These are phyloP conservation scores for Delia radicum DNA, from an alignment of 1,140 invertebrate species.

Conservation along the genomic window DNA sequence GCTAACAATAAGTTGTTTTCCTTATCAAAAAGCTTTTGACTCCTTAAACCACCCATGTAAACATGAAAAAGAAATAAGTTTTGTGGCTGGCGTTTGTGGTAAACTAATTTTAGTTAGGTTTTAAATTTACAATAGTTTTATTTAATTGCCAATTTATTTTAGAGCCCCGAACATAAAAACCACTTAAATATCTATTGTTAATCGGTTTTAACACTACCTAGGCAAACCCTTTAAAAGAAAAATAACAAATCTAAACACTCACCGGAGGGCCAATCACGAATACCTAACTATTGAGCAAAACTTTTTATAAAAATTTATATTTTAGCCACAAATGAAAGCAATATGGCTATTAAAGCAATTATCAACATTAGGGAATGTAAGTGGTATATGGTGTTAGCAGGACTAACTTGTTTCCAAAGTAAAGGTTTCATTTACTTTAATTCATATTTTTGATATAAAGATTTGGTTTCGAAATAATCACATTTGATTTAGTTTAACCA, in stretches of 20 bases:
- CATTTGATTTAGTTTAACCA: background rate
- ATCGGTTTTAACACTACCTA: background rate
- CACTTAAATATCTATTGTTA: background rate
- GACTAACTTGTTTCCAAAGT: too few relatives aligned
- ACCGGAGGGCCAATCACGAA: too few relatives aligned
- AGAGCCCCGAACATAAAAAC: background rate
- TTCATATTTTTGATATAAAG: background rate
- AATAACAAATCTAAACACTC: too few relatives aligned
- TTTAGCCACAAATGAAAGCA: too few relatives aligned
- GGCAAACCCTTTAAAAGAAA: background rate
- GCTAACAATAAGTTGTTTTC: too few relatives aligned
- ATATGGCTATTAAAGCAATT: too few relatives aligned
- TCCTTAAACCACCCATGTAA: background rate
- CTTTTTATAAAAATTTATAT: too few relatives aligned
- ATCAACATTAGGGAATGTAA: too few relatives aligned
- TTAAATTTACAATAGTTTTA: background rate
- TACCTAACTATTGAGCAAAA: too few relatives aligned
- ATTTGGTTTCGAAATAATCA: background rate
- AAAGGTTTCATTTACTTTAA: background rate
- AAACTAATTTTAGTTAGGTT: background rate
- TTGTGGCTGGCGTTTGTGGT: background rate
- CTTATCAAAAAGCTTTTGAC: background rate
- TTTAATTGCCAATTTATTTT: background rate
- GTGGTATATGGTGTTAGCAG: too few relatives aligned
- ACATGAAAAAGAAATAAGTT: background rate